Conservation (phyloP, 1,140 invertebrate genomes). For the Ganaspis sp. region DNA sequence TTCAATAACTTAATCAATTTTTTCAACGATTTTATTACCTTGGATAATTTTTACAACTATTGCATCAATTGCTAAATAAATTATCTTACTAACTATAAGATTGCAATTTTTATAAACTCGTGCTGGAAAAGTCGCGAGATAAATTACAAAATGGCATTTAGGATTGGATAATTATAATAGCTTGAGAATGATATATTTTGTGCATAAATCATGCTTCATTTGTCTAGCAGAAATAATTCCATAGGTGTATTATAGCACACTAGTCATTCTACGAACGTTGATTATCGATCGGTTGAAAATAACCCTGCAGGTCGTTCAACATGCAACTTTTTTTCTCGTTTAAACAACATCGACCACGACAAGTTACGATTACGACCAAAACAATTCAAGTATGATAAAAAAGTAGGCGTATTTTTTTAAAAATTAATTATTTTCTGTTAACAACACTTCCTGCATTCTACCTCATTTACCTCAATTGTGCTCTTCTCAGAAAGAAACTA, state of each 20-base stretch:
- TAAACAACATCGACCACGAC: neutral
- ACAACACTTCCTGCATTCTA: neutral
- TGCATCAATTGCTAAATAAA: too few species aligned
- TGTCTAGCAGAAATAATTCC: conserved; percentile 7
- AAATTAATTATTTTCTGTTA: neutral
- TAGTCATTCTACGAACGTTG: neutral
- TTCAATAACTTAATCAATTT: too few species aligned
- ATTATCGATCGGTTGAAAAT: conserved; percentile 60
- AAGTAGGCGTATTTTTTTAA: neutral
- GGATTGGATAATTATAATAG: neutral
- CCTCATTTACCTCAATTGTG: neutral
- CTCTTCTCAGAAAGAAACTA: neutral
- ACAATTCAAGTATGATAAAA: conserved; percentile 8
- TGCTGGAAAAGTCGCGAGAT: neutral
- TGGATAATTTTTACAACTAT: too few species aligned
- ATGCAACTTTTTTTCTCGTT: conserved; percentile 55
- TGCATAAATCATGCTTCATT: conserved; percentile 19
- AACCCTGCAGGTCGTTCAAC: conserved; percentile 55
- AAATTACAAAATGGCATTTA: neutral
- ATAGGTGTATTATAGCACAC: neutral
- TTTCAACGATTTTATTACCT: too few species aligned
- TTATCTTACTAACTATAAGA: too few species aligned
- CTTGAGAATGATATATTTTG: neutral
- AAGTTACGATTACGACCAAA: conserved; percentile 1
- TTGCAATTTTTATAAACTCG: neutral